A percentile compares a stretch with the other conserved stretches of the same genome.
Conservation (phyloP, 1,140 invertebrate species). For the Plutomurus gul region DNA sequence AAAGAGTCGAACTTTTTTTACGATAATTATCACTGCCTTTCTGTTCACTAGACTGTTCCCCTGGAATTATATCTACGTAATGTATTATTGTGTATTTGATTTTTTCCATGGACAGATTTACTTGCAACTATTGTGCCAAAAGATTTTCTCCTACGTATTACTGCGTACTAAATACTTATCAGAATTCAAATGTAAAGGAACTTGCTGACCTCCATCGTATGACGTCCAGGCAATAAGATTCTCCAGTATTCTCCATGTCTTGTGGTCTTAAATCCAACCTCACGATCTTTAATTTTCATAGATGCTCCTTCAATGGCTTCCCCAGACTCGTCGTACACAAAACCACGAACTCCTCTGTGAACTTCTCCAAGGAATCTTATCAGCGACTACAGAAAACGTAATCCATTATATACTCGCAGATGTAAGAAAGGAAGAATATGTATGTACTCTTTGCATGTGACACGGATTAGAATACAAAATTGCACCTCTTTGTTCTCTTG, state of each 20-base stretch:
- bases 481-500: conserved; percentile 86
- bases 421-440: background rate
- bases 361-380: conserved; percentile 86
- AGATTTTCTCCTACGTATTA: background rate
- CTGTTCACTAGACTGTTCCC: too few relatives aligned
- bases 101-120: too few relatives aligned
- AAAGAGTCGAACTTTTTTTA: too few relatives aligned
- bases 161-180: background rate
- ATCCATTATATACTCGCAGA: background rate
- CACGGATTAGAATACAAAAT: background rate
- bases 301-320: conserved; percentile 80
- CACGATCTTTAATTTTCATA: conserved; percentile 80
- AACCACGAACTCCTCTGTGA: conserved; percentile 81
- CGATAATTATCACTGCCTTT: too few relatives aligned
- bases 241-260: conserved; percentile 94
- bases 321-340: conserved; percentile 79
- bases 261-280: conserved; percentile 85
- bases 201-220: conserved; percentile 74
- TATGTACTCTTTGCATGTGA: background rate
- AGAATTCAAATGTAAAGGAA: background rate
- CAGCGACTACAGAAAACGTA: conserved; percentile 65
- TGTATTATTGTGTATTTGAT: too few relatives aligned
- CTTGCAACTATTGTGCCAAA: background rate
- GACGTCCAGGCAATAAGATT: conserved; percentile 79
- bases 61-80: too few relatives aligned